Evolutionary conservation across 2,797 vertebrate genomes (phyloP), one percentile per base, ranked within the genome.

Genomic region (Parauchenoglanis punctatus): DNA sequence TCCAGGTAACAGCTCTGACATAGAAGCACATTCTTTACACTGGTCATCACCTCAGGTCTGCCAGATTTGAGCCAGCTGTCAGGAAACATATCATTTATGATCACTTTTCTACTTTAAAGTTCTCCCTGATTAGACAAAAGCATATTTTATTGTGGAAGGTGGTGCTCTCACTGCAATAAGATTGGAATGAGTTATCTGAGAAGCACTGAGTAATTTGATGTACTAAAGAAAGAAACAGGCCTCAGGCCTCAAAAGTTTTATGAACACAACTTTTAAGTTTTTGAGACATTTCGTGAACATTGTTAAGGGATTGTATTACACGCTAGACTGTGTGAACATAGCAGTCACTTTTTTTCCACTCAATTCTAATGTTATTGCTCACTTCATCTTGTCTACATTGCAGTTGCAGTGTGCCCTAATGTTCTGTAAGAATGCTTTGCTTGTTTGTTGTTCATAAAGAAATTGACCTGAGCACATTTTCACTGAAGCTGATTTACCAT

Each of bases 371-470:
- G 85, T 3, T 63, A 63, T 92, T 94, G 93, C 91, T 93, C 89
- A 91, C 91, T 88, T 85, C 63, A 83, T 85, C 89, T 93, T 91
- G 89, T 18, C 86, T 89, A 90, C 90, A 89, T 90, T 92, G 91
- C 87, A 81, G 89, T 87, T 84, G 76, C 85, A 84, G 52, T 84
- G 88, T 82, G 89, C 83, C 90, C 92, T 89, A 89, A 91, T 92
- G 90, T 91, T 87, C 86, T 91, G 77, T 91, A 90, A 90, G 89
- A 91, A 91, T 86, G 88, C 40, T 73, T 25, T 44, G 89, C 88
- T 93, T 94, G 89, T 93, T 93, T 94, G 93, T 92, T 90, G 88
- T 87, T 91, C 90, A 93, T 93, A 90, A 94, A 93, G 90, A 93
- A 93, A 91, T 58, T 77, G 67, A 86, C 89, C 89, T 83, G 87